Conservation (phyloP, 2,797 vertebrate species). For the Mycteria americana region DNA sequence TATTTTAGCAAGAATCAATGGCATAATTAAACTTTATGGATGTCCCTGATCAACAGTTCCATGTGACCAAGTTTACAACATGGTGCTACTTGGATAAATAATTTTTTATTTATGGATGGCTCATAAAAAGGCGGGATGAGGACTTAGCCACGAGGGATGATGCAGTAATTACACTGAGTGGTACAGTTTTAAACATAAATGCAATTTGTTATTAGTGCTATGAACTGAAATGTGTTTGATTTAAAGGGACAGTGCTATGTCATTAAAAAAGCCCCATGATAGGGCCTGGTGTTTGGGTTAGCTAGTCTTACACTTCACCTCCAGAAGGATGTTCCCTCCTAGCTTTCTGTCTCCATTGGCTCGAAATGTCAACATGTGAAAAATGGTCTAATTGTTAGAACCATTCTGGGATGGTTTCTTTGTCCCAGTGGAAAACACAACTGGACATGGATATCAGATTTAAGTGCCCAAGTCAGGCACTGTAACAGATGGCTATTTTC, state of each 20-base stretch:
- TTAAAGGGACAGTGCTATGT: neutral
- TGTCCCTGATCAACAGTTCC: conserved; percentile 1
- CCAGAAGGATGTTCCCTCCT: neutral
- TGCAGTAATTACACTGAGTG: conserved; percentile 5
- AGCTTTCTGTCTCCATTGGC: neutral
- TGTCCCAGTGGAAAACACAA: neutral
- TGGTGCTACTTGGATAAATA: neutral
- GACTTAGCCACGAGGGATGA: neutral
- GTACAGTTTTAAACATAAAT: neutral
- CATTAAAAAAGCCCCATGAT: neutral
- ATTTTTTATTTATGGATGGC: conserved; percentile 28
- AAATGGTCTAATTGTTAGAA: neutral
- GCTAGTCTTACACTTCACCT: neutral
- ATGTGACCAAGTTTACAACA: conserved; percentile 11
- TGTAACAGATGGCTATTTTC: neutral
- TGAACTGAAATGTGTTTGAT: neutral
- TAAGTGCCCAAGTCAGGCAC: neutral
- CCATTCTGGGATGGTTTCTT: neutral
- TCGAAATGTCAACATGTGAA: neutral
- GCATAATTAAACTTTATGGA: conserved; percentile 50
- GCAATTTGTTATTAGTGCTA: neutral
- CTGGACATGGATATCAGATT: neutral
- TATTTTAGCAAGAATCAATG: conserved; percentile 47
- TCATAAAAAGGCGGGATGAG: neutral
- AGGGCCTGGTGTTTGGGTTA: neutral